Evolutionary conservation across 2,113 vertebrate genomes (phyloP), one percentile per base, ranked within the genome.

Genomic region (Odontophorus gujanensis): DNA sequence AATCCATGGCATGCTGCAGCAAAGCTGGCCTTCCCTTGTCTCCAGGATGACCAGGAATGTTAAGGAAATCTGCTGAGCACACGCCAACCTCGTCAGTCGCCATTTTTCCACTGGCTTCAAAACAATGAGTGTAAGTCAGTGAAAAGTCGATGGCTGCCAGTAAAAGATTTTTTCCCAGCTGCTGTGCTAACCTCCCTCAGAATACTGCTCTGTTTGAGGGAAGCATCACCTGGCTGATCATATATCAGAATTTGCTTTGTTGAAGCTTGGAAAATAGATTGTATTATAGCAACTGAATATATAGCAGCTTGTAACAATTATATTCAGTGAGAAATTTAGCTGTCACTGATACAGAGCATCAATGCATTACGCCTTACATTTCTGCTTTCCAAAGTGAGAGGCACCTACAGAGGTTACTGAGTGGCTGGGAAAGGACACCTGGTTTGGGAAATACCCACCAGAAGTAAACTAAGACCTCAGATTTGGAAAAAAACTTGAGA

Each of bases 41-140:
- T 22, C 7, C 0, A 0, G 24, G 34, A 20, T 74, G n/a, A 71
- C 65, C 62, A 51, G 57, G 61, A 65, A 63, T 26, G 47, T 67
- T 51, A 20, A 45, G 32, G 45, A 90, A 77, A 20, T 13, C 5
- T 48, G 45, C 48, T 83, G 24, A 67, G 72, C 38, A 50, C 45
- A 16, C 32, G 68, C 68, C 42, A 85, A 71, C 69, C 51, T 20
- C 34, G 21, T 40, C 62, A 51, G n/a, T 61, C 42, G 50, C 36
- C 34, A 1, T 78, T 88, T 78, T 55, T 15, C 57, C 3, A 3
- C 22, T 73, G 68, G n/a, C 24, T 92, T 67, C 51, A 17, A 13
- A 62, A 45, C 51, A 55, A 3, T 62, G 13, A 32, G 7, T 28
- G 13, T 50, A 34, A 59, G 22, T 51, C 30, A 73, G 75, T 47